A percentile compares a stretch with the other conserved stretches of the same genome.
phyloP scores from a whole-genome alignment of 2,797 vertebrate genomes.

The Eremophila alpestris region DNA sequence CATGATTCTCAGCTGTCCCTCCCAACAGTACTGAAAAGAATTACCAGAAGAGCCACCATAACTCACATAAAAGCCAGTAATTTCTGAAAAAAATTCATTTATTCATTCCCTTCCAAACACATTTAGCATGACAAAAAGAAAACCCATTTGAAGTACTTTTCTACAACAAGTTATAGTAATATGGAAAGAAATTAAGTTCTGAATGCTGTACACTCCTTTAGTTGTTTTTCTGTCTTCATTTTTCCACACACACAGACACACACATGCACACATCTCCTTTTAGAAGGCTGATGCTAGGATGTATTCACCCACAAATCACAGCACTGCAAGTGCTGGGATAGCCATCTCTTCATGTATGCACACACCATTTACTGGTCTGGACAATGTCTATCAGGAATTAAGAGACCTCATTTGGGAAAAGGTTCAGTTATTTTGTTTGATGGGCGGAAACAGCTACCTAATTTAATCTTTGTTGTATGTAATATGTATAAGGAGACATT shows the following conservation, averaged over 20 bases:
- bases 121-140: background rate
- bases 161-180: background rate
- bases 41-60: background rate
- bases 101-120: background rate
- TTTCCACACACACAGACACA: background rate
- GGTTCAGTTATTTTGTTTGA: slow-evolving; percentile 21
- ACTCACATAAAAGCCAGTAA: background rate
- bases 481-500: background rate
- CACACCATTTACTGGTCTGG: background rate
- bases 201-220: background rate
- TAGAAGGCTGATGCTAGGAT: background rate
- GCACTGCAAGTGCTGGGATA: background rate
- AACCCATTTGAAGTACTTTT: background rate
- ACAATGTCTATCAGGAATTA: slow-evolving; percentile 17
- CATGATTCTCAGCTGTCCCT: background rate
- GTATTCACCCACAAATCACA: background rate
- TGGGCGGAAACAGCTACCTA: slow-evolving; percentile 13
- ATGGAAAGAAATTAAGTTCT: background rate
- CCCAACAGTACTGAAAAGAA: background rate
- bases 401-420: slow-evolving; percentile 17
- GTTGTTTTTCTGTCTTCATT: background rate
- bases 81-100: background rate
- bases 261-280: background rate
- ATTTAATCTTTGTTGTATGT: slow-evolving; percentile 22
- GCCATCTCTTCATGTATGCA: background rate